Evolutionary conservation across 1,140 invertebrate species (phyloP), one percentile per base, ranked within the genome.

Genomic region (Aleiodes sp.): DNA sequence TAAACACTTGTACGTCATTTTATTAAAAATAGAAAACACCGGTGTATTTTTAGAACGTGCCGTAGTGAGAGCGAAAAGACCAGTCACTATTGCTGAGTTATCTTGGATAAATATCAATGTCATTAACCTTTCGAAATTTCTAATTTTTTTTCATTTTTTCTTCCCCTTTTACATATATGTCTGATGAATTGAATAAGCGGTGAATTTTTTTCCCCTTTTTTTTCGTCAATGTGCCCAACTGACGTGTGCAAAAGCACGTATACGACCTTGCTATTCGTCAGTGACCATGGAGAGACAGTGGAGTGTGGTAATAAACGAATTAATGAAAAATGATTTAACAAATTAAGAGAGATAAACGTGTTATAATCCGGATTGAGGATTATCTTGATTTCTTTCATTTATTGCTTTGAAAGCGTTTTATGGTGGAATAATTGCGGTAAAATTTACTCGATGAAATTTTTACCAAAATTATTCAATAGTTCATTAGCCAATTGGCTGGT

Each of bases 381-480:
- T 6, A 35, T 35, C 4, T 35, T 35, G 10, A 35, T 4, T 35
- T 6, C n/a, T n/a, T 35, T 35, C 31, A 35, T 10, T 6, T 4
- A 35, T 6, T 35, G 4, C 31, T 35, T 10, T 6, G 4, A 35
- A 35, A 6, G 31, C 4, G 31, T 6, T 35, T 4, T 35, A 35
- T 6, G 41, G 7, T 46, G 41, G 19, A n/a, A 19, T 16, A 46
- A 46, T 8, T 46, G 7, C n/a, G 16, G 16, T 16, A 19, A 46
- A 46, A 52, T 52, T 52, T 52, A 52, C 26, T 52, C 46, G 19
- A 16, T 16, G 46, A 52, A 52, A 52, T 52, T 52, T 16, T n/a
- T n/a, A n/a, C n/a, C n/a, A 43, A 12, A 21, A 52, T 52, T 52
- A 52, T 52, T 52, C 46, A 52, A 46, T 46, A 46, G 46, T 52